Base-by-base conservation (phyloP, 2,888 invertebrate species). In the Autographa gamma region DNA sequence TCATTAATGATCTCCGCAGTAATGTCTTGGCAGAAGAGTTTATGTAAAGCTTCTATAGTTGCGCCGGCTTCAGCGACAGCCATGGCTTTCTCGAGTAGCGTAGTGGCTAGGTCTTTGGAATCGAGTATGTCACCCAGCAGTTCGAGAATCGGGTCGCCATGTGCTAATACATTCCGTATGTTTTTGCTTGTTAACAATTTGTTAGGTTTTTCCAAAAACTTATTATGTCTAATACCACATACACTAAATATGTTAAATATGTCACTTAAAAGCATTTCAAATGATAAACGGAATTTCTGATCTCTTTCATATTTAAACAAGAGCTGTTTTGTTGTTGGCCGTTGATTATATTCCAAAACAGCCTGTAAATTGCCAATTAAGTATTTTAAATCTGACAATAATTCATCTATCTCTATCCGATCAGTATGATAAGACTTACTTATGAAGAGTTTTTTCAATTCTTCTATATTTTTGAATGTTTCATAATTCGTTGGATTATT, bases 61-160 rank as follows among this genome's bases (percentile, higher is more conserved):
- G 18, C 13, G 8, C 14, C 31, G 16, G 18, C 58, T 13, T 31
- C 14, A 19, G 18, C 58, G 31, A 58, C 14, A 13, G 14, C 11
- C 58, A 19, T 14, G 2, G 58, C 58, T 58, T 31, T 58, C 14
- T 13, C 13, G 5, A 58, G 19, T 19, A 58, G 19, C 19, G 18
- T 14, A 31, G 25, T 5, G 7, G 58, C 31, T 11, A 58, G 31
- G 58, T 58, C 58, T 31, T 31, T 19, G 31, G 58, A 31, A 31
- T 58, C 58, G 58, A 58, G 31, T 4, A 31, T 31, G 14, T 58
- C 58, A 5, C 58, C 58, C 1, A 58, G 18, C 5, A 58, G 6
- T 58, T 58, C 58, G 14, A 58, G 58, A 31, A 58, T 58, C 13
- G 25, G 58, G 16, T 58, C 31, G 4, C 58, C 58, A 16, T 58